These are phyloP conservation scores for Syngnathus acus DNA, from an alignment of 2,797 vertebrate species.

Conservation along the genomic window DNA sequence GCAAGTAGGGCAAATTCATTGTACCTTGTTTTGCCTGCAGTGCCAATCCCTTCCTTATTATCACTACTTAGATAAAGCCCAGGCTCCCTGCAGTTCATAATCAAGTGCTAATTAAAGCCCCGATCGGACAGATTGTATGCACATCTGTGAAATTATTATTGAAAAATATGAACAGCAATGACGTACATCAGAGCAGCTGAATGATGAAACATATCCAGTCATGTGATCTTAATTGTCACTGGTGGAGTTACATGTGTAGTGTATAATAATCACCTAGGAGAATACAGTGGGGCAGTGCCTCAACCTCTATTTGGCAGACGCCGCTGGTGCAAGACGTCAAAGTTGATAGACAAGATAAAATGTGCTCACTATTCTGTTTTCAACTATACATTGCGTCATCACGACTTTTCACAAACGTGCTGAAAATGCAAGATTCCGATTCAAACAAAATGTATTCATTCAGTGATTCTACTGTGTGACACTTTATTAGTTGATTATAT, in stretches of 20 bases:
- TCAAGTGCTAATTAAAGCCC: conserved; percentile 44
- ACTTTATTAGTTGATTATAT: no score
- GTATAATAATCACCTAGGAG: no score
- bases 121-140: conserved; percentile 22
- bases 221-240: conserved; percentile 13
- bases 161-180: conserved; percentile 16
- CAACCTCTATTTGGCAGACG: no score
- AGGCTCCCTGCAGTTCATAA: conserved; percentile 21
- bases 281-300: no score
- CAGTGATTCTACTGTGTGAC: no score
- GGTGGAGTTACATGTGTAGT: background rate
- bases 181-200: conserved; percentile 17
- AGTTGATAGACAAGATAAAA: no score
- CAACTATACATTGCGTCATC: no score
- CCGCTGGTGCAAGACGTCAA: no score
- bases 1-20: conserved; percentile 28
- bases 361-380: no score
- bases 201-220: conserved; percentile 24
- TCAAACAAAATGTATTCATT: no score
- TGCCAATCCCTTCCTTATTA: conserved; percentile 36
- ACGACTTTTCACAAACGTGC: no score
- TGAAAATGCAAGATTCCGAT: no score
- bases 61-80: conserved; percentile 44
- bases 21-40: conserved; percentile 17
- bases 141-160: conserved; percentile 21